Base-by-base conservation (phyloP, 2,113 vertebrate genomes). In the Myiozetetes cayanensis region DNA sequence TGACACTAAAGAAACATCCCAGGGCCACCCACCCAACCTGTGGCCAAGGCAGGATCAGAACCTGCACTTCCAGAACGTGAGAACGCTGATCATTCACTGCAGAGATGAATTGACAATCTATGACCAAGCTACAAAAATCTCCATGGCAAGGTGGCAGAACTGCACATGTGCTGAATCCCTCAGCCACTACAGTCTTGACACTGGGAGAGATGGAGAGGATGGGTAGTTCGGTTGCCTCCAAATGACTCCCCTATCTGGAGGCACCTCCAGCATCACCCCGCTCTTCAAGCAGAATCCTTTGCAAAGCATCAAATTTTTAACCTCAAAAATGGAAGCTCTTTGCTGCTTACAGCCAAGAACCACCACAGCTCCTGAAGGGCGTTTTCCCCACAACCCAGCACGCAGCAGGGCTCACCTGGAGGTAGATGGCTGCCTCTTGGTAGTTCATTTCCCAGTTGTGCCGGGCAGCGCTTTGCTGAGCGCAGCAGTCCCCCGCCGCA, bases 401-500 rank as follows among this genome's bases (percentile, higher is more conserved):
- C 17, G 24, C 3, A 37, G 43, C 39, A 56, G 70, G n/a, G 41
- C 97, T 97, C 74, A 99, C 99, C 99, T 99, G 99, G 97, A 99
- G 98, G 98, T 99, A 99, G 97, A 99, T 99, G 18, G 99, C 99
- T 62, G 99, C 99, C 97, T 99, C 99, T 94, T 99, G 99, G 94
- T 99, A 99, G 95, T 99, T 99, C 98, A 99, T 99, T 83, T 99
- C 99, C 99, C 99, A 99, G 97, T 98, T 98, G 94, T 99, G 98
- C 10, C 90, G 96, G 30, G 98, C 85, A 44, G 98, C 98, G 87
- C 96, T 97, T 83, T 97, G 97, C 80, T 98, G 98, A 28, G 92
- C 52, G 3, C 97, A 97, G 94, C 97, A 90, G 30, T 97, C 98
- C 61, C 97, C 97, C 10, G 97, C 96, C 12, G 98, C 98, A 4